These are phyloP conservation scores for Distichodus sexfasciatus DNA, from an alignment of 2,797 vertebrate species.

Conservation along the genomic window DNA sequence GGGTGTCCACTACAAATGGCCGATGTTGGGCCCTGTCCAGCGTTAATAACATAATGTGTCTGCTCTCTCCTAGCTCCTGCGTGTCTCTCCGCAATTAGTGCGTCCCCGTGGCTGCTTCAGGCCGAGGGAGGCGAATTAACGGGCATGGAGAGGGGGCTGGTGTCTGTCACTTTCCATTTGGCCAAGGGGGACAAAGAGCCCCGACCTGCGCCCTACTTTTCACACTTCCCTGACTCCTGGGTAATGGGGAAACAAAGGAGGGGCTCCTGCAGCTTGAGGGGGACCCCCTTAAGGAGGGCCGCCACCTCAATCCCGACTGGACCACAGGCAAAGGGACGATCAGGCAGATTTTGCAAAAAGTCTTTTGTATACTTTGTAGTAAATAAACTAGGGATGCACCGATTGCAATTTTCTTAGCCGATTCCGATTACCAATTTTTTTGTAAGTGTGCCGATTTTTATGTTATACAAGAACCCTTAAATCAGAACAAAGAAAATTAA, in stretches of 20 bases:
- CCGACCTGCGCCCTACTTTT: conserved; percentile 85
- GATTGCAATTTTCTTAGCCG: no score
- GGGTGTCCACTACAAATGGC: conserved; percentile 71
- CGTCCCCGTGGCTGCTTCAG: conserved; percentile 52
- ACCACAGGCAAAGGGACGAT: conserved; percentile 12
- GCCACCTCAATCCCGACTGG: not conserved
- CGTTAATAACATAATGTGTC: conserved; percentile 71
- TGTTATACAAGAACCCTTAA: no score
- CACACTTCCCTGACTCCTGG: conserved; percentile 76
- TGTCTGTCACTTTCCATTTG: conserved; percentile 78
- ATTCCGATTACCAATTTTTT: no score
- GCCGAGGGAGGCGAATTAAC: conserved; percentile 65
- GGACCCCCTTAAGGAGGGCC: conserved; percentile 32
- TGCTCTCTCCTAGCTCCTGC: conserved; percentile 52
- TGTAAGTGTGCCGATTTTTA: no score
- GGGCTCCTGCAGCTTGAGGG: conserved; percentile 42
- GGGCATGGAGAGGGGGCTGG: conserved; percentile 49
- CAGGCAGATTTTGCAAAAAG: not conserved
- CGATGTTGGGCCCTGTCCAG: conserved; percentile 61
- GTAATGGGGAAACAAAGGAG: conserved; percentile 65
- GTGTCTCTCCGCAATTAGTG: conserved; percentile 75
- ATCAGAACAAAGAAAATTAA: no score
- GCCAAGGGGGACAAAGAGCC: conserved; percentile 57
- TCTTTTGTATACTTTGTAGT: not conserved
- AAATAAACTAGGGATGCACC: no score